Base-by-base conservation (phyloP, 2,888 invertebrate species). In the Aricia artaxerxes region DNA sequence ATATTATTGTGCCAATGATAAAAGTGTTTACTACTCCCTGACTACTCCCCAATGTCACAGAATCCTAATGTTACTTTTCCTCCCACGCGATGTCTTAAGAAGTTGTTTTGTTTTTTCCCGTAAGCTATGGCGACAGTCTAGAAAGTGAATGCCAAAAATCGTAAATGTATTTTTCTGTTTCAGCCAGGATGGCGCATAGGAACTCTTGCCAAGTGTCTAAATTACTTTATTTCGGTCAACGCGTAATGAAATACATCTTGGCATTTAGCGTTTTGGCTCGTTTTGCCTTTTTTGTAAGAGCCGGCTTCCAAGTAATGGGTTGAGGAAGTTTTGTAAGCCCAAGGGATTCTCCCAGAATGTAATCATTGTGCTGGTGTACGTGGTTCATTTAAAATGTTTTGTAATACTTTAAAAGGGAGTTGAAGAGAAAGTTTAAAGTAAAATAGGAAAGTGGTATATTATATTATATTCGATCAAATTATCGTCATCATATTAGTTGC, bases 231-330 rank as follows among this genome's bases (percentile, higher is more conserved):
- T 69, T 38, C 69, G 69, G 69, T 69, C 69, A 69, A 69, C 35
- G 16, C 38, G 69, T 69, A 38, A 38, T 69, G 35, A 64, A 64
- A 64, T 64, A 69, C 69, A 6, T 69, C 69, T 69, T 69, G 69
- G 69, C 69, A 69, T 69, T 69, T 69, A 38, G 35, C 35, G 35
- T 69, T 69, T 69, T 69, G 69, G 69, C 35, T 69, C 69, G 16
- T 16, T 69, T 38, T 38, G 69, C 35, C 13, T 13, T 69, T 31
- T 31, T 69, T 69, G 64, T 1, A 1, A 31, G 11, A 13, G 69
- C 69, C 35, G 69, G 35, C 11, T 64, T 31, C 35, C 16, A 69
- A 35, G 35, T 38, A 69, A 38, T 69, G 35, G 16, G 13, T 69
- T 35, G 5, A 69, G 13, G 35, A 13, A 69, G 49, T 49, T 49